These are phyloP conservation scores for Cyclophora punctaria DNA, from an alignment of 2,888 invertebrate genomes.

Conservation along the genomic window DNA sequence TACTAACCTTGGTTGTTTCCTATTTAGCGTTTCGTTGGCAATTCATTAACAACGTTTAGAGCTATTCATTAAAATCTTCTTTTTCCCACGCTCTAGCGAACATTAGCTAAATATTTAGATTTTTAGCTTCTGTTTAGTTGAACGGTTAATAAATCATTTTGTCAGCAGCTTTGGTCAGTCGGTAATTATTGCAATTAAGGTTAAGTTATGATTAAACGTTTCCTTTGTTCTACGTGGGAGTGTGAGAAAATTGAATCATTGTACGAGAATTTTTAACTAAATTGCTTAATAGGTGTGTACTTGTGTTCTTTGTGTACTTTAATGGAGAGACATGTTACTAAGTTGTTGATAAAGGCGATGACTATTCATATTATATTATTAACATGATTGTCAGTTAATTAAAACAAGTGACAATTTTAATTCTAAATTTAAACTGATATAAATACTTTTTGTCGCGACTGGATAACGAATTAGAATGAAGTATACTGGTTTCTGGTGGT, in stretches of 20 bases:
- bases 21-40: conserved; percentile 13
- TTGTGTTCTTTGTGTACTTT: too few species aligned
- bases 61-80: conserved; percentile 16
- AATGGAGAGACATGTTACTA: too few species aligned
- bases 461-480: too few species aligned
- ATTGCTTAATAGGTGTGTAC: too few species aligned
- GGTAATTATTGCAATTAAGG: conserved; percentile 70
- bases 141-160: conserved; percentile 59
- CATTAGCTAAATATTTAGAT: conserved; percentile 25
- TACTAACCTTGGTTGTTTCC: conserved; percentile 2
- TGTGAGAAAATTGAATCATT: conserved; percentile 18
- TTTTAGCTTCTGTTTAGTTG: conserved; percentile 13
- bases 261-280: not conserved
- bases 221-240: conserved; percentile 61
- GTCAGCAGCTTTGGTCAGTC: conserved; percentile 37
- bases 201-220: conserved; percentile 60
- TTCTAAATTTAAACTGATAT: too few species aligned
- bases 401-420: too few species aligned
- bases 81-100: conserved; percentile 21
- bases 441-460: too few species aligned
- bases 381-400: too few species aligned
- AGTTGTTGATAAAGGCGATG: too few species aligned
- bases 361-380: too few species aligned
- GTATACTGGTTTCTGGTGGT: too few species aligned
- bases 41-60: conserved; percentile 16